Conservation (phyloP, 2,888 invertebrate genomes). For the Erebia palarica region DNA sequence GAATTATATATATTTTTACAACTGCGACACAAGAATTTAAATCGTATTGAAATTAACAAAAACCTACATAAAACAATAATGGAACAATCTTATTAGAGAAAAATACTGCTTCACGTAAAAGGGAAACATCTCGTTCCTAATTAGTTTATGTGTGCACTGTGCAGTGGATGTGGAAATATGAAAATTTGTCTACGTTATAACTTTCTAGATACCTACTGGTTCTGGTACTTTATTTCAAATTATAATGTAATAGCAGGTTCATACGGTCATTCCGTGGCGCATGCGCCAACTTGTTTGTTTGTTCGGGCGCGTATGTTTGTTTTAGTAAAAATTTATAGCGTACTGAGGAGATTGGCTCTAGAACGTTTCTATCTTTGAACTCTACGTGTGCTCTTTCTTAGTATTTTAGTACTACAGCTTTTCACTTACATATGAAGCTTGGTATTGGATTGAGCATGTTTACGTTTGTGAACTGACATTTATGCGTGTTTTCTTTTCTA, state of each 20-base stretch:
- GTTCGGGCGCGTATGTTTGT: conserved; percentile 63
- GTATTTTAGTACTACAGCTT: conserved; percentile 33
- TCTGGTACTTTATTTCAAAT: conserved; percentile 16
- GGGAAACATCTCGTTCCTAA: background rate
- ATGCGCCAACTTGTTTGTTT: conserved; percentile 62
- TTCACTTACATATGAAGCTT: conserved; percentile 20
- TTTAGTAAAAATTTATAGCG: conserved; percentile 73
- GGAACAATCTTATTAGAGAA: too few relatives aligned
- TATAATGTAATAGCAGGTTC: conserved; percentile 19
- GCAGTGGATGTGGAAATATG: background rate
- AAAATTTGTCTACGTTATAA: background rate
- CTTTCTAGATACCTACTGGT: background rate
- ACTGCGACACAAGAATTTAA: too few relatives aligned
- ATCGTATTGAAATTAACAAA: too few relatives aligned
- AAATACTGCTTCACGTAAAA: background rate
- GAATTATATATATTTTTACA: too few relatives aligned
- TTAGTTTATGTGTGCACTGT: background rate
- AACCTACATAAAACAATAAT: too few relatives aligned
- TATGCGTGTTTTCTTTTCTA: background rate
- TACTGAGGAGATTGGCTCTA: conserved; percentile 59
- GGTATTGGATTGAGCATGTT: conserved; percentile 6
- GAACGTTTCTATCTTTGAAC: conserved; percentile 62
- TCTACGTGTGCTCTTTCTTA: conserved; percentile 38
- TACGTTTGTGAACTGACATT: conserved; percentile 3
- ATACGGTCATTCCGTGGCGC: conserved; percentile 45